Evolutionary conservation across 92 coral and sea anemone species (phyloP).

Genomic region (Plumapathes pennacea): DNA sequence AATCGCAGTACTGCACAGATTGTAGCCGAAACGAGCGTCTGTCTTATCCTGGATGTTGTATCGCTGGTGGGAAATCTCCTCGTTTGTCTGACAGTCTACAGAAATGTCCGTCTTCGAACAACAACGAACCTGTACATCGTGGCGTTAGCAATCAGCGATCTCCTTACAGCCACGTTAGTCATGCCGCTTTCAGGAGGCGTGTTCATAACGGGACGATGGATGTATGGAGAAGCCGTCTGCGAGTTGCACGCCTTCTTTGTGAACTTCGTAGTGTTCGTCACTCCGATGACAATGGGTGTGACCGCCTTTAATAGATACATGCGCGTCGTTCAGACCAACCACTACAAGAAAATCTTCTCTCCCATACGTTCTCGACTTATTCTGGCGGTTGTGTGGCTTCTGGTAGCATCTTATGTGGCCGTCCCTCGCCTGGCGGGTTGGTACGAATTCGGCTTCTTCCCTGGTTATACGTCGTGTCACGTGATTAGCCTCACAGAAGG

Average conservation of each 20-base stretch:
- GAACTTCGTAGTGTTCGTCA: constrained; percentile 4
- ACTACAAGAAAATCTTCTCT: not conserved
- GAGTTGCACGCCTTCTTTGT: constrained; percentile 1
- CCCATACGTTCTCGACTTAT: constrained; percentile 4
- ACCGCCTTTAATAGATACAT: constrained; percentile 17
- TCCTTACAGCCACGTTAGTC: not conserved
- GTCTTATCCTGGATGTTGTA: constrained; percentile 1
- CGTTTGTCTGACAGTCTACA: constrained; percentile 11
- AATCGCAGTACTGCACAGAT: not conserved
- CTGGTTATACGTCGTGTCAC: constrained; percentile 13
- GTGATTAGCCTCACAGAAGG: not conserved
- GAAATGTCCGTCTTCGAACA: constrained; percentile 7
- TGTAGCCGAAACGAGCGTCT: constrained; percentile 1
- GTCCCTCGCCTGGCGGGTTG: constrained; percentile 1
- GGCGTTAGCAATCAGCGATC: constrained; percentile 6
- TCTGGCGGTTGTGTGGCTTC: constrained; percentile 2
- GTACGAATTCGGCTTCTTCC: constrained; percentile 2
- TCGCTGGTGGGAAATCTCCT: constrained; percentile 6
- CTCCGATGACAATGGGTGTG: constrained; percentile 11
- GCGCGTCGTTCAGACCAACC: constrained; percentile 2
- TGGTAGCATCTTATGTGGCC: constrained; percentile 7
- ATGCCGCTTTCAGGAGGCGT: not conserved
- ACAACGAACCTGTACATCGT: constrained; percentile 9
- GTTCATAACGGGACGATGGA: constrained; percentile 8
- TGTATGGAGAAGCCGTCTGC: not conserved